These are phyloP conservation scores for Sipha flava DNA, from an alignment of 1,140 invertebrate species.

Conservation along the genomic window DNA sequence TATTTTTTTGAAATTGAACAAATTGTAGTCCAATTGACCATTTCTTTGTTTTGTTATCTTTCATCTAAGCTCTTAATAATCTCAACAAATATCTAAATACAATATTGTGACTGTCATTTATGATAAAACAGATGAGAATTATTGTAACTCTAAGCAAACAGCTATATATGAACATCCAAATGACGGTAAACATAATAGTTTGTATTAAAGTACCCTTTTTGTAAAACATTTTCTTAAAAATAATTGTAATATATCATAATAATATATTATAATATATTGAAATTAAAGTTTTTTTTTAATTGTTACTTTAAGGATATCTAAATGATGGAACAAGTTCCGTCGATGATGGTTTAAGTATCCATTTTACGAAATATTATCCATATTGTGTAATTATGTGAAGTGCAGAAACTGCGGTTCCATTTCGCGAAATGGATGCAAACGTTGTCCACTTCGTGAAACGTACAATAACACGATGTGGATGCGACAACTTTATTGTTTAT, in stretches of 20 bases:
- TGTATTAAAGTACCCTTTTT: too few species aligned
- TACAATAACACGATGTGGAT: too few species aligned
- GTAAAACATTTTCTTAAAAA: too few species aligned
- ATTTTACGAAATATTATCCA: neutral
- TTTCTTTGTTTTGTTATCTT: neutral
- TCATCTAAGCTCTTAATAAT: neutral
- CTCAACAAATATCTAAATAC: too few species aligned
- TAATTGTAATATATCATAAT: too few species aligned
- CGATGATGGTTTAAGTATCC: neutral
- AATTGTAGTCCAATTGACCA: neutral
- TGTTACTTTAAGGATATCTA: too few species aligned
- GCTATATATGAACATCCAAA: neutral
- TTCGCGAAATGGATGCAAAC: neutral
- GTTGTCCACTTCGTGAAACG: neutral
- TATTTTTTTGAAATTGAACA: neutral
- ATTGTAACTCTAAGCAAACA: too few species aligned
- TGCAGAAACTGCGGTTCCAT: neutral
- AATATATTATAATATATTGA: too few species aligned
- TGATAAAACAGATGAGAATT: neutral
- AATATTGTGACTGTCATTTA: neutral
- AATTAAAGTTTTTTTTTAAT: too few species aligned
- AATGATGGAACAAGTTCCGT: neutral
- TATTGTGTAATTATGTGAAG: neutral
- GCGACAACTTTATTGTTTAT: too few species aligned
- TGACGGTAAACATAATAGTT: too few species aligned